Base-by-base conservation (phyloP, 2,797 vertebrate genomes). In the Microctenopoma lineatum region DNA sequence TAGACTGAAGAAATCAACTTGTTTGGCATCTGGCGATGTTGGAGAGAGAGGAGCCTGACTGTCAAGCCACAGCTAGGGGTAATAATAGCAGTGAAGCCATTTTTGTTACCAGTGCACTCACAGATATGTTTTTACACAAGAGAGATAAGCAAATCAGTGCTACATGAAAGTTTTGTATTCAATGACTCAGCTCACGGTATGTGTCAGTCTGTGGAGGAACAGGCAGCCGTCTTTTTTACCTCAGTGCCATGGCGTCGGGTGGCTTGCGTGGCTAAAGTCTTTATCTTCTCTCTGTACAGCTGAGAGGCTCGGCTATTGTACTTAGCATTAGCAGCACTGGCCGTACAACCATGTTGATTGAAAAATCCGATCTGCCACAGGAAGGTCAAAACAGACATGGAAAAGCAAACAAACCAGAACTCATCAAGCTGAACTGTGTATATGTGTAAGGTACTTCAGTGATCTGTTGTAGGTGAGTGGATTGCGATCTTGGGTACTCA, bases 1-100 rank as follows among this genome's bases (percentile, higher is more conserved):
- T 14, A 96, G 89, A 57, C 94, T 93, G 90, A 99, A 99, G 84
- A 99, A 99, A 67, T 99, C 98, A 58, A 96, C 92, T 29, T 97
- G 95, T 86, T 96, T 97, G 41, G 90, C 94, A 0, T 88, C 89
- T 1, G 96, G 94, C 32, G 96, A 95, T 15, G 89, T 79, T 38
- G 93, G 92, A 16, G 92, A 92, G 4, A 92, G 68, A 13, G 93
- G 92, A 81, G 81, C 90, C 85, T 94, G 94, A 54, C 94, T 94
- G 52, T 98, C 97, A 3, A 96, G 93, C 97, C 97, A 99, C 66
- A 99, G 80, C 97, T 98, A 70, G 4, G 81, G 75, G 54, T 48
- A 86, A 58, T 48, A 60, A 46, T 9, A 64, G 34, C 12, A 59
- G 39, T 32, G 3, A 38, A 58, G 58, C 4, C 6, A 4, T 52